Evolutionary conservation across 1,140 invertebrate genomes (phyloP).

Genomic region (Sipha flava): DNA sequence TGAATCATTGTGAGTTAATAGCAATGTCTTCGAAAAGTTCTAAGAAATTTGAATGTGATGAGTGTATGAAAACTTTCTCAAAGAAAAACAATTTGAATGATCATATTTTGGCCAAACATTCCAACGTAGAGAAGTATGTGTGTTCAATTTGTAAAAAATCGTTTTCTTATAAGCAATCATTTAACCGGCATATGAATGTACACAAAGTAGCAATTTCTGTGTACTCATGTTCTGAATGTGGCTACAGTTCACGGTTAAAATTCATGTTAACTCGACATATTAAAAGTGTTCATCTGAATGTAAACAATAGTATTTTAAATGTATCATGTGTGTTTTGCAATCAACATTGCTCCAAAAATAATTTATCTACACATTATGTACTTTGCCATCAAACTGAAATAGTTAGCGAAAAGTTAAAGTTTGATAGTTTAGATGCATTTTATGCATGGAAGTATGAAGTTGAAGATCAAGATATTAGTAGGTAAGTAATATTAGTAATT

Average conservation of each 20-base stretch:
- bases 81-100: conserved; percentile 14
- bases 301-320: not conserved
- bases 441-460: conserved; percentile 13
- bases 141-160: not conserved
- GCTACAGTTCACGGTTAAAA: conserved; percentile 13
- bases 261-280: conserved; percentile 7
- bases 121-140: not conserved
- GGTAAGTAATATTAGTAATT: not conserved
- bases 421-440: conserved; percentile 9
- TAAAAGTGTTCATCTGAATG: not conserved
- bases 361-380: conserved; percentile 2
- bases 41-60: not conserved
- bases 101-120: conserved; percentile 11
- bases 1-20: not conserved
- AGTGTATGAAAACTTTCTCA: conserved; percentile 1
- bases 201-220: conserved; percentile 14
- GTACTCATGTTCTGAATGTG: conserved; percentile 9
- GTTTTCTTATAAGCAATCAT: conserved; percentile 17
- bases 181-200: conserved; percentile 15
- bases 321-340: conserved; percentile 6
- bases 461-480: conserved; percentile 23
- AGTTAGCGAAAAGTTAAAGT: not conserved
- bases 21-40: not conserved
- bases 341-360: not conserved
- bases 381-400: conserved; percentile 1